Percentiles rank a stretch among this genome's conserved stretches.
Conservation (phyloP, 2,113 vertebrate species). For the Pedetes capensis region DNA sequence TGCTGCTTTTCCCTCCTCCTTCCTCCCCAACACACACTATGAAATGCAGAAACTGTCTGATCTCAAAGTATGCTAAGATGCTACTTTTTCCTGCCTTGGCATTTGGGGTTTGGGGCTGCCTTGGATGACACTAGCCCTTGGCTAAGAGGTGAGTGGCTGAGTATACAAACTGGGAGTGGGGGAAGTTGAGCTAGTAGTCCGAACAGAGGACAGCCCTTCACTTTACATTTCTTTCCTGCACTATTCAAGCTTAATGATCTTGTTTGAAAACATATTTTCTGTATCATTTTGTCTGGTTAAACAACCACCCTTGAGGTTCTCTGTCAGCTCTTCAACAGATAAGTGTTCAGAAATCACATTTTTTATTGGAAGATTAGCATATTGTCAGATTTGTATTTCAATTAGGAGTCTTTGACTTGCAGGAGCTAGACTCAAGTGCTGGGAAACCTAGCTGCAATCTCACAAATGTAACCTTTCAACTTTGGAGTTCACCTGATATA, state of each 20-base stretch:
- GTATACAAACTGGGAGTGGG: conserved; percentile 10
- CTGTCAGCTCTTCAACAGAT: conserved; percentile 84
- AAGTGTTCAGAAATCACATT: conserved; percentile 83
- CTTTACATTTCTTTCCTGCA: conserved; percentile 78
- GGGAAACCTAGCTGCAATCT: conserved; percentile 79
- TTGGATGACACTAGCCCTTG: conserved; percentile 74
- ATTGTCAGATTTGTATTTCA: conserved; percentile 85
- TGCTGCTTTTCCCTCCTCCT: conserved; percentile 58
- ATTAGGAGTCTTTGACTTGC: conserved; percentile 80
- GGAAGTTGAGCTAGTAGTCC: conserved; percentile 53
- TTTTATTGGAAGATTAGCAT: conserved; percentile 83
- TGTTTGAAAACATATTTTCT: conserved; percentile 85
- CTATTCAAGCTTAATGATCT: conserved; percentile 83
- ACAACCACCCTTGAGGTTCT: conserved; percentile 85
- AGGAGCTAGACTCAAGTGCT: conserved; percentile 79
- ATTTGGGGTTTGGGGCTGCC: conserved; percentile 70
- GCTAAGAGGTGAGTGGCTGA: conserved; percentile 69
- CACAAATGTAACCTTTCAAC: conserved; percentile 82
- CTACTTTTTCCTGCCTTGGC: conserved; percentile 47
- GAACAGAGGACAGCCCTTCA: conserved; percentile 71
- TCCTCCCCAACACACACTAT: background rate
- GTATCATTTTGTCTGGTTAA: conserved; percentile 85
- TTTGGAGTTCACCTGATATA: conserved; percentile 78
- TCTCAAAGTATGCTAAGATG: conserved; percentile 66
- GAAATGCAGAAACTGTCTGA: conserved; percentile 73